Evolutionary conservation across 2,113 vertebrate genomes (phyloP).

Genomic region (Himantopus leucocephalus): DNA sequence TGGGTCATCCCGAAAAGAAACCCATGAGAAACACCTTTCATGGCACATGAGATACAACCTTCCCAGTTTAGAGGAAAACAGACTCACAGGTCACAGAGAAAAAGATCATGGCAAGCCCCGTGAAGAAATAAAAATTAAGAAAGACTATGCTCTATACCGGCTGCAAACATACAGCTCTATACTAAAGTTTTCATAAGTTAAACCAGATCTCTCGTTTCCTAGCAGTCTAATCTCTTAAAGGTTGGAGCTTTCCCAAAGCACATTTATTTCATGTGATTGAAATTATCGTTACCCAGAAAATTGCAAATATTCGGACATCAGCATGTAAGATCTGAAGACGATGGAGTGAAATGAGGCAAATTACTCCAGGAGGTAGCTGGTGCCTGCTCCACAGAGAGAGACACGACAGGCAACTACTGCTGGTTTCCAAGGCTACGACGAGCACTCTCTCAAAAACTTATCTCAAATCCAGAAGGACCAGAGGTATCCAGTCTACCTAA

Average conservation of each 20-base stretch:
- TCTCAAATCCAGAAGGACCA: background rate
- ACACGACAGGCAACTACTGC: fast-evolving
- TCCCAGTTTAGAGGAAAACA: background rate
- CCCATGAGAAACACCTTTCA: background rate
- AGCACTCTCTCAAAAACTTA: background rate
- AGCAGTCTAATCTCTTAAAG: background rate
- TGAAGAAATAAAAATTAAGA: background rate
- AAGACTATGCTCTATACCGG: background rate
- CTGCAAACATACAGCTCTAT: background rate
- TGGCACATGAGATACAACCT: background rate
- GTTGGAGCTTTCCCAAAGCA: background rate
- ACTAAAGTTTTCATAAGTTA: background rate
- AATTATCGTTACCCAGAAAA: background rate
- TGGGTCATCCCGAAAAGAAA: background rate
- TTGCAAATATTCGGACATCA: background rate
- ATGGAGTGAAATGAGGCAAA: background rate
- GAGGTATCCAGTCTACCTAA: background rate
- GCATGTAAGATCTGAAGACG: background rate
- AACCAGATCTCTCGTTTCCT: background rate
- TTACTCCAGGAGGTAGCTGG: background rate
- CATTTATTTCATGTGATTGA: background rate
- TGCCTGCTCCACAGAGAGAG: background rate
- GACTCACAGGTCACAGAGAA: background rate
- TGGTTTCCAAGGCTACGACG: background rate
- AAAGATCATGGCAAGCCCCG: background rate